Evolutionary conservation across 2,797 vertebrate species (phyloP).

Genomic region (Squalus acanthias): DNA sequence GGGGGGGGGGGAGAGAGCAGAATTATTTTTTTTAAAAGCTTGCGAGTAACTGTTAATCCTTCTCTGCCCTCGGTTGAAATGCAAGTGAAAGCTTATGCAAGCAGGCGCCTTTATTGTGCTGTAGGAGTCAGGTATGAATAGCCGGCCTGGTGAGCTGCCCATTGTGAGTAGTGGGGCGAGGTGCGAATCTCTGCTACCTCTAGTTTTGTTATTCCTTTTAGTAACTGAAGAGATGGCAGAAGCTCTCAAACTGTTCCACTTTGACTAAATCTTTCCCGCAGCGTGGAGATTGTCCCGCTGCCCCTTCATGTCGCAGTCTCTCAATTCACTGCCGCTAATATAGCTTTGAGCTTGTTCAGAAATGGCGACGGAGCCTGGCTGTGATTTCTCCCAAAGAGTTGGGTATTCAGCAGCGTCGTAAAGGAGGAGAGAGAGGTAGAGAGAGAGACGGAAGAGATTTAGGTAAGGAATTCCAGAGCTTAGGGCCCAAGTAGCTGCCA

Average conservation of each 20-base stretch:
- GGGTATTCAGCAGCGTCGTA: background rate
- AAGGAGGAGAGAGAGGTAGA: background rate
- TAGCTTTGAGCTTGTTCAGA: background rate
- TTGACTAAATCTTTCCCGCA: background rate
- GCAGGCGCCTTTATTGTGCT: conserved; percentile 52
- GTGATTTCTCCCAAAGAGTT: background rate
- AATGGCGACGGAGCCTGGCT: background rate
- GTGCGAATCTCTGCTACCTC: background rate
- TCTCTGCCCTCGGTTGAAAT: conserved; percentile 40
- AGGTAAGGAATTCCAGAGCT: background rate
- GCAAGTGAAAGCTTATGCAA: conserved; percentile 46
- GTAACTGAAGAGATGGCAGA: background rate
- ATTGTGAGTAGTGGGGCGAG: background rate
- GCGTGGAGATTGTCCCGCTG: background rate
- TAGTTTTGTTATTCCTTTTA: background rate
- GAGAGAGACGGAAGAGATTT: background rate
- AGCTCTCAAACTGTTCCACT: background rate
- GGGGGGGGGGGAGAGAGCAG: conserved; percentile 43
- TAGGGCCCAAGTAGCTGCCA: background rate
- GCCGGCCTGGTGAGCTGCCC: background rate
- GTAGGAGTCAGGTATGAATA: conserved; percentile 52
- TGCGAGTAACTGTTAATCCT: conserved; percentile 38
- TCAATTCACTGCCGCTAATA: background rate
- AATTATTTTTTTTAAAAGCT: conserved; percentile 37
- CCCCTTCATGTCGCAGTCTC: background rate